These are phyloP conservation scores for Orchestes rusci DNA, from an alignment of 2,888 invertebrate genomes.

Conservation along the genomic window DNA sequence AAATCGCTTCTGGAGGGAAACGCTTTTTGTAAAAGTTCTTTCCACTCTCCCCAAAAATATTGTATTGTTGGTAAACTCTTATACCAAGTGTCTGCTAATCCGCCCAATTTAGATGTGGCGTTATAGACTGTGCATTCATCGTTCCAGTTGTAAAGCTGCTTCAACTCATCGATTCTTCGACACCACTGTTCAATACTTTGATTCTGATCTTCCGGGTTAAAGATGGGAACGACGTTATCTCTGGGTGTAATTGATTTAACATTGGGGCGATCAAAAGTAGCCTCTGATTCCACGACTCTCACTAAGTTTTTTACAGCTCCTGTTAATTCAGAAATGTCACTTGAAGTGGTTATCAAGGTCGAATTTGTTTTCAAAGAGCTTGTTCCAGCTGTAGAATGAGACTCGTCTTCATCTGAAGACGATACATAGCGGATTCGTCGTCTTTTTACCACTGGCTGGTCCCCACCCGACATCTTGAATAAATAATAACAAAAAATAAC, in stretches of 20 bases:
- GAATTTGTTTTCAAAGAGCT: too few species aligned
- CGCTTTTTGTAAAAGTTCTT: slow-evolving; percentile 23
- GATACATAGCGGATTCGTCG: neutral
- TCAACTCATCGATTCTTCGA: slow-evolving; percentile 14
- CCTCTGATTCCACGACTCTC: too few species aligned
- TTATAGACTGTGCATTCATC: slow-evolving; percentile 23
- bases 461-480: too few species aligned
- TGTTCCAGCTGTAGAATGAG: too few species aligned
- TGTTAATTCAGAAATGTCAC: neutral
- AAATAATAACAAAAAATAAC: too few species aligned
- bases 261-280: too few species aligned
- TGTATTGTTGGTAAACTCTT: too few species aligned
- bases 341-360: neutral
- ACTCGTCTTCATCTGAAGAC: neutral
- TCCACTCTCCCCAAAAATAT: too few species aligned
- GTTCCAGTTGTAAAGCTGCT: slow-evolving; percentile 14
- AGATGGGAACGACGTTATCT: slow-evolving; percentile 5
- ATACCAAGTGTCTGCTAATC: too few species aligned
- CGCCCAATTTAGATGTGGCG: slow-evolving; percentile 30
- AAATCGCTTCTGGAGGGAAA: slow-evolving; percentile 19
- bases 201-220: slow-evolving; percentile 12
- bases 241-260: neutral
- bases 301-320: too few species aligned
- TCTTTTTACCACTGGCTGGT: too few species aligned
- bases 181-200: slow-evolving; percentile 13